Percentiles rank a stretch among this genome's conserved stretches.
phyloP scores from a whole-genome alignment of 1,140 invertebrate genomes.

The Goniozus legneri region DNA sequence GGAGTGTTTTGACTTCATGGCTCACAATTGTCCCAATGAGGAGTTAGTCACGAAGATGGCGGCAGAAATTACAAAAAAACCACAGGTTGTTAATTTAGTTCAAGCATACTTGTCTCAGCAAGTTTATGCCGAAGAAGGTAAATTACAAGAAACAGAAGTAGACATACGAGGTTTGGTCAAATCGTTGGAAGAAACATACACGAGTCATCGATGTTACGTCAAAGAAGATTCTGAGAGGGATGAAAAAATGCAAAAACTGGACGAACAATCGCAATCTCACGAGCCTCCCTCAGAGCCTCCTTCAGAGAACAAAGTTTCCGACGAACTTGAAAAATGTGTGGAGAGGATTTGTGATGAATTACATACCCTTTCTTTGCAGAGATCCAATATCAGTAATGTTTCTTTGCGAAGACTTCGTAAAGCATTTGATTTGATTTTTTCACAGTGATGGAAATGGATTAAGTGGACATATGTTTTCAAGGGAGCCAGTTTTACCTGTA shows the following conservation, averaged over 20 bases:
- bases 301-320: too few relatives aligned
- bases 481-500: too few relatives aligned
- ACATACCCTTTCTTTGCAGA: too few relatives aligned
- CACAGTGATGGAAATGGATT: too few relatives aligned
- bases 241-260: conserved; percentile 31
- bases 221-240: conserved; percentile 21
- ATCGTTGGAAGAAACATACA: neutral
- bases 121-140: neutral
- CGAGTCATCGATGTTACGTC: neutral
- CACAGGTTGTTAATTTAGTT: conserved; percentile 23
- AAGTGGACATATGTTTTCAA: too few relatives aligned
- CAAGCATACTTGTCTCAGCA: conserved; percentile 30
- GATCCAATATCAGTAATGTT: too few relatives aligned
- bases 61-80: conserved; percentile 19
- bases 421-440: too few relatives aligned
- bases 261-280: too few relatives aligned
- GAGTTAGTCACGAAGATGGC: conserved; percentile 29
- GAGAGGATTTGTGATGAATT: too few relatives aligned
- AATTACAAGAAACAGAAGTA: neutral
- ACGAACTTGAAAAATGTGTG: too few relatives aligned
- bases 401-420: too few relatives aligned
- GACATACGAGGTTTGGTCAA: neutral
- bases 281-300: too few relatives aligned
- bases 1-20: conserved; percentile 36
- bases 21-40: conserved; percentile 28